Evolutionary conservation across 2,797 vertebrate species (phyloP).

Genomic region (Salarias fasciatus): DNA sequence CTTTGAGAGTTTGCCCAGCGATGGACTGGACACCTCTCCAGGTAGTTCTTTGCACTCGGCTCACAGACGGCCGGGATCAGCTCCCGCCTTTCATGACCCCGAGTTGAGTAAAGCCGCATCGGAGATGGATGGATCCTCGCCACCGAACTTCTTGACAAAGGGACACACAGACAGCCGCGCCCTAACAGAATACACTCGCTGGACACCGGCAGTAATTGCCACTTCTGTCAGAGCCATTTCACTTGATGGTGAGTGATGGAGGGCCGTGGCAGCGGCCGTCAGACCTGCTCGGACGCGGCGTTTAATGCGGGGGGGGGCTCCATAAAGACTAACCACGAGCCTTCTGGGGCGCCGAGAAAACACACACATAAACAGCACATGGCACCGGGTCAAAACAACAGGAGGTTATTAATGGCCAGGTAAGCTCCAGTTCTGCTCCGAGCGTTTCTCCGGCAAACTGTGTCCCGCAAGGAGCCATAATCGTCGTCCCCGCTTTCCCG

Average conservation of each 20-base stretch:
- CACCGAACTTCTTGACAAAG: background rate
- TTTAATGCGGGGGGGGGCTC: conserved; percentile 46
- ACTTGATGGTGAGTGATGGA: conserved; percentile 39
- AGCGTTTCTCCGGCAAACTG: conserved; percentile 62
- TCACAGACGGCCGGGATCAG: too few species aligned
- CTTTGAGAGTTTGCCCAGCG: too few species aligned
- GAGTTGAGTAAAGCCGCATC: background rate
- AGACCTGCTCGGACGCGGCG: conserved; percentile 45
- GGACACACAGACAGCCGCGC: background rate
- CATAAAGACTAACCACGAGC: conserved; percentile 49
- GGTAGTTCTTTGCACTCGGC: too few species aligned
- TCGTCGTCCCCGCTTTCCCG: conserved; percentile 43
- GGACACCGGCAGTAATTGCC: conserved; percentile 11
- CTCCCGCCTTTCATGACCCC: too few species aligned
- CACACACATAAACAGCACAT: conserved; percentile 41
- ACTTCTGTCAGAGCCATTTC: conserved; percentile 13
- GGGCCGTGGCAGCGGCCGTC: background rate
- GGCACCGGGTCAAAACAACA: conserved; percentile 59
- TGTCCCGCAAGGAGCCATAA: conserved; percentile 64
- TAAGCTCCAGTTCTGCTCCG: conserved; percentile 50
- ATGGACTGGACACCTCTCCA: too few species aligned
- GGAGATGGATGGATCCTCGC: background rate
- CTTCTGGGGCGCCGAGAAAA: conserved; percentile 55
- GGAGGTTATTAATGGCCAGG: conserved; percentile 71
- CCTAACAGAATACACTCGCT: conserved; percentile 7